Evolutionary conservation across 2,113 vertebrate species (phyloP), one percentile per base, ranked within the genome.

Genomic region (Amphilophus citrinellus): DNA sequence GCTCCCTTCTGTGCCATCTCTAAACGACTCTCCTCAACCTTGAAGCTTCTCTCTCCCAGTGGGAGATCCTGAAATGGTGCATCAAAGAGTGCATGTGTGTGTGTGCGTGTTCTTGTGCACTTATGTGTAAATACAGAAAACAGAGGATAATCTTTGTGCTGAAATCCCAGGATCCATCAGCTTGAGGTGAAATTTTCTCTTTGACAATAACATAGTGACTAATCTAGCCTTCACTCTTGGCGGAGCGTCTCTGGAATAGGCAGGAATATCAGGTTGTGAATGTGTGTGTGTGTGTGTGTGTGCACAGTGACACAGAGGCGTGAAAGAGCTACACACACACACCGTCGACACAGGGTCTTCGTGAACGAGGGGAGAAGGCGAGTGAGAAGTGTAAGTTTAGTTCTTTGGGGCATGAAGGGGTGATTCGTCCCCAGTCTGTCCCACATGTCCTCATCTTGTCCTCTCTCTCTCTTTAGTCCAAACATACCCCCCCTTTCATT

Each of bases 241-340:
- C 8, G 17, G 76, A 92, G 92, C 87, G 91, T 91, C 91, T 92
- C 79, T 88, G 78, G 59, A 83, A 85, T 37, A 61, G 77, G 59
- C 37, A 60, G 65, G 66, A 77, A 68, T 53, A 79, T 89, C 85
- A 53, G 80, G 80, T 61, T 76, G 61, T 30, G 18, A 35, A 75
- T 10, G 20, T 17, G 42, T 83, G 44, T 15, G 44, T 10, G 20
- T 10, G 20, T 17, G 42, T 83, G 44, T 15, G 44, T 89, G 88
- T 84, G 79, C 91, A 93, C 92, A 82, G 88, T 89, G 85, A 93
- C 87, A 85, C 76, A 77, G 82, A 91, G 84, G 84, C 35, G 61
- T 89, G 82, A 80, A 79, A 80, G 82, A 83, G 66, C 57, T 62
- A 71, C 71, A 84, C 83, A 77, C 65, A 86, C 88, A 87, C 87